phyloP scores from a whole-genome alignment of 2,797 vertebrate species.

The Helostoma temminkii region DNA sequence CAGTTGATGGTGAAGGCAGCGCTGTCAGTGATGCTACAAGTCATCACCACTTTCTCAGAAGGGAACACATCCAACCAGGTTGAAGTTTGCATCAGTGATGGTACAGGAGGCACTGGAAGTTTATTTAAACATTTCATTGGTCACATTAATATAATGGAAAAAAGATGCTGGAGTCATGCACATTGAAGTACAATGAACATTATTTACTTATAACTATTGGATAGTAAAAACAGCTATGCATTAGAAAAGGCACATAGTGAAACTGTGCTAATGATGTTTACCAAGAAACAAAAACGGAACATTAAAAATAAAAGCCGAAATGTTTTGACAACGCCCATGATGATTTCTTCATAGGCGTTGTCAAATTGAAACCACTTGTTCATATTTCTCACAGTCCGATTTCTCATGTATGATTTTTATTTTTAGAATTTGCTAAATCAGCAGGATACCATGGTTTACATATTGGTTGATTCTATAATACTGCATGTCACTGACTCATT shows the following conservation, averaged over 20 bases:
- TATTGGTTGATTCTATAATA: neutral
- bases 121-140: neutral
- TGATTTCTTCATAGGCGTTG: neutral
- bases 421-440: neutral
- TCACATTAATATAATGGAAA: neutral
- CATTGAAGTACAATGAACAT: no score
- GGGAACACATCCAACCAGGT: conserved; percentile 48
- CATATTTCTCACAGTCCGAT: neutral
- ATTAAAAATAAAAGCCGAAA: neutral
- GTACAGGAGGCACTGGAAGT: conserved; percentile 52
- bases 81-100: conserved; percentile 33
- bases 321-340: neutral
- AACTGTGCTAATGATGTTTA: neutral
- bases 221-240: no score
- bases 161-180: neutral
- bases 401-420: neutral
- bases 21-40: conserved; percentile 33
- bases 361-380: no score
- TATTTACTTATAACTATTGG: no score
- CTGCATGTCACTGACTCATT: neutral
- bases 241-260: neutral
- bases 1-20: conserved; percentile 63
- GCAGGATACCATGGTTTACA: neutral
- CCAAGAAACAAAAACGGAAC: neutral
- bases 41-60: conserved; percentile 64